Percentiles rank a stretch among this genome's conserved stretches.
These are phyloP conservation scores for Thaumetopoea pityocampa DNA, from an alignment of 1,140 invertebrate genomes.

Conservation along the genomic window DNA sequence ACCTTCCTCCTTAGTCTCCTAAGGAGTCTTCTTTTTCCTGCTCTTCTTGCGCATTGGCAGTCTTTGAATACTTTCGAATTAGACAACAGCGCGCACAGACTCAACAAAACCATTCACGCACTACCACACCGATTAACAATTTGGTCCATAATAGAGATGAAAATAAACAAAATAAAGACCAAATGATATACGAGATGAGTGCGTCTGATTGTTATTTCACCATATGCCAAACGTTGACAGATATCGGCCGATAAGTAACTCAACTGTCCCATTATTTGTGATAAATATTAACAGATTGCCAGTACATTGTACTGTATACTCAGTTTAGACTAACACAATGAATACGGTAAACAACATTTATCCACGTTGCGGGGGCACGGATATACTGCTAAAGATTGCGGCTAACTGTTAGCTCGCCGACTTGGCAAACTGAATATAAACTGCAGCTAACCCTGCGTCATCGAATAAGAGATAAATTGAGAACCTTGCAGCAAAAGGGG, in stretches of 20 bases:
- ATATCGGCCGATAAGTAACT: conserved; percentile 54
- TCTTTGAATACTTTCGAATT: conserved; percentile 60
- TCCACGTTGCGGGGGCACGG: conserved; percentile 27
- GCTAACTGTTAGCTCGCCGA: too few species aligned
- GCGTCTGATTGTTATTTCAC: conserved; percentile 42
- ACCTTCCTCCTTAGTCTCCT: conserved; percentile 48
- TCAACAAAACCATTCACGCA: conserved; percentile 56
- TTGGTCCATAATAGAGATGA: conserved; percentile 8
- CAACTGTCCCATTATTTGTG: conserved; percentile 42
- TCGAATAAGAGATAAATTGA: too few species aligned
- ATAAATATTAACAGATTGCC: conserved; percentile 60
- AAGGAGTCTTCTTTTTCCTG: conserved; percentile 65
- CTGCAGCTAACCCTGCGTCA: too few species aligned
- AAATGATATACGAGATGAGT: conserved; percentile 37
- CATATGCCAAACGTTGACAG: conserved; percentile 45
- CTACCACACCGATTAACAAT: conserved; percentile 6
- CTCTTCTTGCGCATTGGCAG: conserved; percentile 70
- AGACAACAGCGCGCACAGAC: conserved; percentile 63
- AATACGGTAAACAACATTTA: conserved; percentile 36
- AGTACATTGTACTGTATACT: conserved; percentile 17
- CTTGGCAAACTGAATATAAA: too few species aligned
- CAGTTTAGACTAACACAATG: conserved; percentile 18
- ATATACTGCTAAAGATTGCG: too few species aligned
- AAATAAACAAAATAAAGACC: conserved; percentile 37
- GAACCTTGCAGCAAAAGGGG: too few species aligned